Conservation (phyloP, 2,113 vertebrate genomes). For the Campylorhamphus procurvoides region DNA sequence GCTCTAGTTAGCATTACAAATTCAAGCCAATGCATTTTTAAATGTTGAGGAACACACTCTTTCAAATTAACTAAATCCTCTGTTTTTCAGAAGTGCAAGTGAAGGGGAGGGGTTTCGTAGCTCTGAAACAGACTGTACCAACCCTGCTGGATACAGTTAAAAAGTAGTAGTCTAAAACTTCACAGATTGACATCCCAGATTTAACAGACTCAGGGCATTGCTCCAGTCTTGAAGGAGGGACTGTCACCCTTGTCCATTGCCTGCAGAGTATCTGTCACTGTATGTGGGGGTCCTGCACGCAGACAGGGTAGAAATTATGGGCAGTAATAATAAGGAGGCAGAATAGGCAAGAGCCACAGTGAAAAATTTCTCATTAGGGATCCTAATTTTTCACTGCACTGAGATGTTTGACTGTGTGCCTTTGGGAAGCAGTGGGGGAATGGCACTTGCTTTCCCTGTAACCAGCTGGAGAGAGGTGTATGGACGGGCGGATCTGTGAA, state of each 20-base stretch:
- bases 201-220: background rate
- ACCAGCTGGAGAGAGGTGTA: rapidly evolving
- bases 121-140: background rate
- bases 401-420: background rate
- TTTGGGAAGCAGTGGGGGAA: background rate
- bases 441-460: background rate
- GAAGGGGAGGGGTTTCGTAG: background rate
- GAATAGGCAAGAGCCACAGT: background rate
- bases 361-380: background rate
- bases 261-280: background rate
- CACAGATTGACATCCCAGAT: background rate
- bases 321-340: background rate
- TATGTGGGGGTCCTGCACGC: background rate
- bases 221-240: background rate
- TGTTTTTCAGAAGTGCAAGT: background rate
- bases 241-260: background rate
- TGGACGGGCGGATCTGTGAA: rapidly evolving
- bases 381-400: background rate
- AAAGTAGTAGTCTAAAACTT: slow-evolving; percentile 1
- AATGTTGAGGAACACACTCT: background rate
- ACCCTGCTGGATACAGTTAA: background rate
- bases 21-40: background rate
- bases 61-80: background rate
- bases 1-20: background rate
- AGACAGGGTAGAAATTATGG: background rate